These are phyloP conservation scores for Cebidichthys violaceus DNA, from an alignment of 2,113 vertebrate genomes.

Conservation along the genomic window DNA sequence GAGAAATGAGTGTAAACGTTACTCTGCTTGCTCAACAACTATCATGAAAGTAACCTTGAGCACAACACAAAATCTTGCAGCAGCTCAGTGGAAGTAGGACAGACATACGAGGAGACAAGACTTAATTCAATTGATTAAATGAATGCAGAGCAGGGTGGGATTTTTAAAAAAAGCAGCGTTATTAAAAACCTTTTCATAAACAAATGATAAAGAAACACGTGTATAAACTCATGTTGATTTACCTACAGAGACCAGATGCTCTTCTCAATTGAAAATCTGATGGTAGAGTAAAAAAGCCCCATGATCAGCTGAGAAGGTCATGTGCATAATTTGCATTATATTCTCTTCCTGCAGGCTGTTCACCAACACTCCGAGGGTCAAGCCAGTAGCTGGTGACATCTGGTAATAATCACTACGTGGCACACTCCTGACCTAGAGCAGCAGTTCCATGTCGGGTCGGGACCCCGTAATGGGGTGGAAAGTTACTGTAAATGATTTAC, in stretches of 20 bases:
- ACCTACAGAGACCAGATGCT: not conserved
- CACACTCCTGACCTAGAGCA: conserved; percentile 3
- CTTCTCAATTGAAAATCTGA: not conserved
- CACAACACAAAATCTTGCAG: conserved; percentile 16
- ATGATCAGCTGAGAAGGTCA: conserved; percentile 19
- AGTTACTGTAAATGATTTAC: not conserved
- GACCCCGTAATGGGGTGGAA: not conserved
- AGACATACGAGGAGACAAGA: conserved; percentile 7
- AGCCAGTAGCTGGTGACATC: conserved; percentile 8
- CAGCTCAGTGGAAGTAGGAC: conserved; percentile 5
- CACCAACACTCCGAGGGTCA: not conserved
- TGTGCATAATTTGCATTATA: conserved; percentile 8
- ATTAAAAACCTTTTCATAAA: conserved; percentile 2
- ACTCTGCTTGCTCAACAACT: conserved; percentile 42
- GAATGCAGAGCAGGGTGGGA: not conserved
- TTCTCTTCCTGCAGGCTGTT: conserved; percentile 6
- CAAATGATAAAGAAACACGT: not conserved
- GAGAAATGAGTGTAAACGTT: conserved; percentile 32
- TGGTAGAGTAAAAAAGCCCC: not conserved
- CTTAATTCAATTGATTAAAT: not conserved
- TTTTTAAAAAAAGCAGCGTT: not conserved
- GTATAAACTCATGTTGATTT: not conserved
- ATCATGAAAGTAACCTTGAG: conserved; percentile 56
- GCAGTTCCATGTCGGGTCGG: not conserved
- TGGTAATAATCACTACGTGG: not conserved